Base-by-base conservation (phyloP, 2,888 invertebrate genomes). In the Unio delphinus region DNA sequence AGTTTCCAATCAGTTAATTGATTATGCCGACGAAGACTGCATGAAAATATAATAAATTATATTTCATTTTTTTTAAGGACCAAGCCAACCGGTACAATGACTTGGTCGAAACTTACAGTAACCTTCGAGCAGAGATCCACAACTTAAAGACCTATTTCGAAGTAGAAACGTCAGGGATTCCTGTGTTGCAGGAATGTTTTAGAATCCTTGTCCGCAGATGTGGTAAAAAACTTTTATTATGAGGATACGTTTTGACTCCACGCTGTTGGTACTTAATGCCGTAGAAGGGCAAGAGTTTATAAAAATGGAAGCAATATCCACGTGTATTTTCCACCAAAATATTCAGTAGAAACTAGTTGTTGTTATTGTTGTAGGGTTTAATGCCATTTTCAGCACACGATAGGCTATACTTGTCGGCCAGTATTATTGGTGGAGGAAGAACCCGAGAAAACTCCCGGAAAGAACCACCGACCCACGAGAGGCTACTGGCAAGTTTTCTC, bases 81-180 rank as follows among this genome's bases (percentile, higher is more conserved):
- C 80, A 83, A 45, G 80, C 75, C 11, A 80, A 76, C 64, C 70
- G 84, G 18, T 84, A 83, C 72, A 83, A 86, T 56, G 83, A 83
- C 26, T 67, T 84, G n/a, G 73, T 83, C 15, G 70, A 67, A 6
- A 79, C 75, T 58, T 85, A 82, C 69, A 70, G 76, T 54, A 70
- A 71, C 1, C 69, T 86, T 20, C 75, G 78, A 23, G 64, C 73
- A 45, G 77, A 76, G 28, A 77, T 82, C 4, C 75, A 83, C 58
- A 75, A 76, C 45, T 86, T 84, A 66, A 86, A 86, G 70, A 72
- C 73, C 57, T 72, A 73, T 61, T 84, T 83, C 69, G 73, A 75
- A 5, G 69, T 62, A 17, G 86, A 85, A 20, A 82, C 83, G 2
- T 71, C 76, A 0, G 84, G 83, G 7, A 82, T 85, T 55, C 83